Base-by-base conservation (phyloP, 2,113 vertebrate genomes). In the Arvicanthis niloticus region DNA sequence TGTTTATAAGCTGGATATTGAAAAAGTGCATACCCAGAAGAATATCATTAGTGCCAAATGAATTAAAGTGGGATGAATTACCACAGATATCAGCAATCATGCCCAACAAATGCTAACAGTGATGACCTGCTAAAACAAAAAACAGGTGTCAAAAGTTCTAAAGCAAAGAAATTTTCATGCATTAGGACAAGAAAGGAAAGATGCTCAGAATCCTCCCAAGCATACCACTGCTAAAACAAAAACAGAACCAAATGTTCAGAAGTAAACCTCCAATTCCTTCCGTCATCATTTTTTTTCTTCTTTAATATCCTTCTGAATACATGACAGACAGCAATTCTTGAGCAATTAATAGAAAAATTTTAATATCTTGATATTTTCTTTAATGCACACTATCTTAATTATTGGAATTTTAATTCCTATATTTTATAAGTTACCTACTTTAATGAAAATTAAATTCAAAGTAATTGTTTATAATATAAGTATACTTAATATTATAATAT, bases 361-460 rank as follows among this genome's bases (percentile, higher is more conserved):
- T 45, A 51, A n/a, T 86, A 68, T 29, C 21, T 93, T 95, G 11
- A 40, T 12, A 51, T 26, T 89, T 76, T 67, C 3, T 84, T 62
- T 16, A 82, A 26, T 9, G 40, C 34, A 58, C 7, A 5, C 22
- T 73, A 22, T 21, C n/a, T 91, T 67, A 22, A 68, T 51, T 86
- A 34, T 13, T 72, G 26, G 37, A 81, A 81, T 45, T 85, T 7
- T n/a, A 5, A 72, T 77, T 73, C 84, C 51, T 2, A 91, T 85
- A 88, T 62, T 92, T 92, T 92, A 53, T 95, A 82, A 91, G 29
- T 42, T 85, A 19, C 12, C 75, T 6, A 37, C 68, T 88, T 81
- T 75, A 78, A 58, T 65, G 40, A 84, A 21, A 90, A 51, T 58
- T 75, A 58, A 45, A 5, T 42, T 42, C 0, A 42, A 62, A 26